These are phyloP conservation scores for Rhagoletis pomonella DNA, from an alignment of 1,140 invertebrate species.

Conservation along the genomic window DNA sequence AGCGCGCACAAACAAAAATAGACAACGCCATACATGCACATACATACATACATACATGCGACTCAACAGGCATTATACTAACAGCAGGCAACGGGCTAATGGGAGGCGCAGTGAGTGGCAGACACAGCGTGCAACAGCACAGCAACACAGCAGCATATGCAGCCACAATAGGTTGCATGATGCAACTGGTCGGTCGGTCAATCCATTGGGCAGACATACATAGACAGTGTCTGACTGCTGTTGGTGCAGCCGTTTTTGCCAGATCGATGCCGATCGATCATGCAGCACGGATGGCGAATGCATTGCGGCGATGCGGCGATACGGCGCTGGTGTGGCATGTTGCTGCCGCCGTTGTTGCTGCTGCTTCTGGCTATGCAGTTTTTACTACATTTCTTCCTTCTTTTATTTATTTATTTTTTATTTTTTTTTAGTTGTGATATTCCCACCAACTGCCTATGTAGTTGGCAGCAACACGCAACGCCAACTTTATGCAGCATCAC, in stretches of 20 bases:
- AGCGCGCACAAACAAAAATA: background rate
- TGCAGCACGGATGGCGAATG: constrained; percentile 16
- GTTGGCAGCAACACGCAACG: constrained; percentile 21
- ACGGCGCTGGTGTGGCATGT: constrained; percentile 40
- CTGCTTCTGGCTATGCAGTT: constrained; percentile 1
- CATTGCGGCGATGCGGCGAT: constrained; percentile 11
- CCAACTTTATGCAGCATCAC: constrained; percentile 37
- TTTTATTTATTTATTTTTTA: background rate
- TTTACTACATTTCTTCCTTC: background rate
- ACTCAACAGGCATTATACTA: constrained; percentile 34
- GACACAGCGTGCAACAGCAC: background rate
- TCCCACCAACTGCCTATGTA: constrained; percentile 6
- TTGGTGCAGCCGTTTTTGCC: constrained; percentile 22
- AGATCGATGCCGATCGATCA: constrained; percentile 48
- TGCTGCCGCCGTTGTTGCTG: background rate
- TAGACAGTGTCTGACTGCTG: constrained; percentile 23
- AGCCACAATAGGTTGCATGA: constrained; percentile 41
- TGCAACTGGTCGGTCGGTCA: constrained; percentile 14
- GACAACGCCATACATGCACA: background rate
- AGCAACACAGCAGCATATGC: constrained; percentile 1
- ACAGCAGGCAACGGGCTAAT: background rate
- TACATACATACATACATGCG: background rate
- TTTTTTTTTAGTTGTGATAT: constrained; percentile 3
- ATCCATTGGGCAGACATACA: background rate
- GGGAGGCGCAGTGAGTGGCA: constrained; percentile 7